A percentile compares a stretch with the other conserved stretches of the same genome.
Conservation (phyloP, 2,888 invertebrate genomes). For the Luperina testacea region DNA sequence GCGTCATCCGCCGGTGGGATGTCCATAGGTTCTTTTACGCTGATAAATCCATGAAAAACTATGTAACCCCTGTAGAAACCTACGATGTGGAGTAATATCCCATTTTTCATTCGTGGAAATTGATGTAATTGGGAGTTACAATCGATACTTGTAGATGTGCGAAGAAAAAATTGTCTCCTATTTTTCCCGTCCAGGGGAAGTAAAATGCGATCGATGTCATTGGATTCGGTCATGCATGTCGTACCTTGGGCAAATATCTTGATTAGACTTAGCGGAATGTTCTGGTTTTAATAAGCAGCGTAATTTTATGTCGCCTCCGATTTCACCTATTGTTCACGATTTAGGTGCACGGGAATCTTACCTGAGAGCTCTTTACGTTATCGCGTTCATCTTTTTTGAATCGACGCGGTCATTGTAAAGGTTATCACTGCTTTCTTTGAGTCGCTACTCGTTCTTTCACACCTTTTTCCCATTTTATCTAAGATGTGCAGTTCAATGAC, state of each 20-base stretch:
- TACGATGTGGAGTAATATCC: slow-evolving; percentile 54
- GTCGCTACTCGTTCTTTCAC: slow-evolving; percentile 53
- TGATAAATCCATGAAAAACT: slow-evolving; percentile 68
- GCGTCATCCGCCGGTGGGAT: slow-evolving; percentile 91
- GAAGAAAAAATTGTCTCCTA: slow-evolving; percentile 70
- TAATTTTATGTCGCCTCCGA: slow-evolving; percentile 74
- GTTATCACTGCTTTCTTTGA: slow-evolving; percentile 72
- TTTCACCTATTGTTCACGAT: slow-evolving; percentile 87
- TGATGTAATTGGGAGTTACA: slow-evolving; percentile 43
- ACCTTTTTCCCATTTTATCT: slow-evolving; percentile 51
- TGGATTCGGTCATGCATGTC: slow-evolving; percentile 85
- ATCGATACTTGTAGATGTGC: slow-evolving; percentile 63
- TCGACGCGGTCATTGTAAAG: slow-evolving; percentile 77
- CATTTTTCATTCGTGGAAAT: slow-evolving; percentile 55
- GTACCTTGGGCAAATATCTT: slow-evolving; percentile 74
- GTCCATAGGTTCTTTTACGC: slow-evolving; percentile 85
- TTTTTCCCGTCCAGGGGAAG: slow-evolving; percentile 74
- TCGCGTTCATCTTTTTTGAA: slow-evolving; percentile 77
- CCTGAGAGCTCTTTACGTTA: slow-evolving; percentile 74
- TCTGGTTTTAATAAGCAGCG: slow-evolving; percentile 74
- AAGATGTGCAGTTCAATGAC: slow-evolving; percentile 73
- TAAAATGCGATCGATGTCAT: slow-evolving; percentile 85
- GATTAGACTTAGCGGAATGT: slow-evolving; percentile 74
- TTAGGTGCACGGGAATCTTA: slow-evolving; percentile 74
- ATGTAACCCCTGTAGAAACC: slow-evolving; percentile 46